Base-by-base conservation (phyloP, 2,888 invertebrate species). In the Gortyna flavago region DNA sequence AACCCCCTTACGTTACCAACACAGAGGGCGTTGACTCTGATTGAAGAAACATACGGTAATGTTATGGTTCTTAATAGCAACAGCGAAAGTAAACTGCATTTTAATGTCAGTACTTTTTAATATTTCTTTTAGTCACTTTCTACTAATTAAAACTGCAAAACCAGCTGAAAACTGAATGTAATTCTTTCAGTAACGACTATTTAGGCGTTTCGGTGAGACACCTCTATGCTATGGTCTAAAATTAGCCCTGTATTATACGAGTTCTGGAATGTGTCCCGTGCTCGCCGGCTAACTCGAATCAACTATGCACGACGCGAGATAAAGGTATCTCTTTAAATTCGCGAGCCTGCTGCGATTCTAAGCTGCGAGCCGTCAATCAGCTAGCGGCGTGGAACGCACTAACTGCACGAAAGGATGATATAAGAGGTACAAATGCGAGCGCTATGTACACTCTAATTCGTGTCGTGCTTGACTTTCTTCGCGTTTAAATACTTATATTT, bases 251-350 rank as follows among this genome's bases (percentile, higher is more conserved):
- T 80, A 83, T 81, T 84, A 87, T 87, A 86, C 72, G 81, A 78
- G 73, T 79, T 89, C 89, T 89, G 89, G 89, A 89, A 85, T 85
- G 85, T 90, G 88, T 89, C 89, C 84, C 84, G 77, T 83, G 75
- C 51, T 77, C 73, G 72, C 48, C 41, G 64, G 73, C 77, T 78
- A 82, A 84, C 84, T 87, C 80, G 69, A 87, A 78, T 85, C 82
- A 81, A 80, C 81, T 73, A 72, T 77, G 75, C 80, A 74, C 80
- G 73, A 81, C 72, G 77, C 65, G 32, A 79, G 77, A 80, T 78
- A 77, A 77, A 84, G 86, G 84, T 77, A 75, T 41, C 72, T 41
- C 66, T 74, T 71, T 54, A 83, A 85, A 82, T 79, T 80, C 70
- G 81, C 76, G n/a, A 75, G 79, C 51, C 75, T 69, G 64, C 44